These are phyloP conservation scores for Cinclus cinclus DNA, from an alignment of 2,113 vertebrate genomes.

Conservation along the genomic window DNA sequence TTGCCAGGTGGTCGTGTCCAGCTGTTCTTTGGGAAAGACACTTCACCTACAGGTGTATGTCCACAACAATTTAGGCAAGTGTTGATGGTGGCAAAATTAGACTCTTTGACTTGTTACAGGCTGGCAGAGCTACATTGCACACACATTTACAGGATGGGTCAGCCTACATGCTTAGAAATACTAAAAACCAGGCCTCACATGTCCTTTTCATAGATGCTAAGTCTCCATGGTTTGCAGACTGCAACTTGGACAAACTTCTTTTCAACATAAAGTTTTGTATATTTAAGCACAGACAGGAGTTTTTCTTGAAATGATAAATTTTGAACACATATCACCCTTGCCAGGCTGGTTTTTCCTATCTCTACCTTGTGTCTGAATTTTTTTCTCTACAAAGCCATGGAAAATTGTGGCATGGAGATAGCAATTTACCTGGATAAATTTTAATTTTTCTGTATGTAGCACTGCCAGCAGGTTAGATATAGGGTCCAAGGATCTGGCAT, in stretches of 20 bases:
- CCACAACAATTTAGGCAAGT: background rate
- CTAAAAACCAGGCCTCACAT: background rate
- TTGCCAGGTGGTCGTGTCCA: background rate
- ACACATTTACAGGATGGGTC: background rate
- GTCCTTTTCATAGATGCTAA: background rate
- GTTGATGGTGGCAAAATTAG: background rate
- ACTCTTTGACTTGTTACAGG: background rate
- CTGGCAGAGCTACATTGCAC: background rate
- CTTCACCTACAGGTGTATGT: accelerated
- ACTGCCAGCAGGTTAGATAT: background rate
- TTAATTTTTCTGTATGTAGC: background rate
- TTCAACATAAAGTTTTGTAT: background rate
- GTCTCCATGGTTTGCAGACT: background rate
- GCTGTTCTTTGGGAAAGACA: background rate
- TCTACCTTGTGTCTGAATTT: background rate
- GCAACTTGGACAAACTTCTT: background rate
- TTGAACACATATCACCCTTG: background rate
- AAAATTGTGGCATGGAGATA: background rate
- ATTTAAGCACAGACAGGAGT: background rate
- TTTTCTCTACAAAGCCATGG: background rate
- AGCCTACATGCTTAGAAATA: background rate
- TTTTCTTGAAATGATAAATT: background rate
- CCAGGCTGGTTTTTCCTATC: background rate
- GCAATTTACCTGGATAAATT: background rate
- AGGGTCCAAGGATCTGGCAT: background rate